A percentile compares a stretch with the other conserved stretches of the same genome.
Evolutionary conservation across 2,888 invertebrate species (phyloP).

Genomic region (Artemia sp.): DNA sequence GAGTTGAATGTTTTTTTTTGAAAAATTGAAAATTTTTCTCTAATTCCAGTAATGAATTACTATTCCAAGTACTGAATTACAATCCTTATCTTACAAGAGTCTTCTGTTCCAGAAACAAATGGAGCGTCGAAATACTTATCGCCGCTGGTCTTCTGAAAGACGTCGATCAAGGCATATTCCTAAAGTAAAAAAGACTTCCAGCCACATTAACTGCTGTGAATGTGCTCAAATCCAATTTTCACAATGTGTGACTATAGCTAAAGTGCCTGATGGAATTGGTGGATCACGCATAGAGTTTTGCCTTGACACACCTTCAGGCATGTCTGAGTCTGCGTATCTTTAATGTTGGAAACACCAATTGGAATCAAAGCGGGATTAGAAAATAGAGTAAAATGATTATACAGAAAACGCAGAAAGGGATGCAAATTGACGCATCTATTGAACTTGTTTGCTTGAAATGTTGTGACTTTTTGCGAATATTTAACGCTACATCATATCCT

Average conservation of each 20-base stretch:
- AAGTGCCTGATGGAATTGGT: constrained; percentile 18
- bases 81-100: too few species aligned
- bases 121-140: constrained; percentile 6
- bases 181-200: background rate
- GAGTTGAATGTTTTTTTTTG: too few species aligned
- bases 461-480: too few species aligned
- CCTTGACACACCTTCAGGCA: constrained; percentile 15
- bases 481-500: too few species aligned
- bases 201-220: constrained; percentile 20
- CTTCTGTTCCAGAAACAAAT: background rate
- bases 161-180: background rate
- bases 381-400: too few species aligned
- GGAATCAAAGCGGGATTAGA: too few species aligned
- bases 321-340: background rate
- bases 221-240: constrained; percentile 19
- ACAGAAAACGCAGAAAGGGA: too few species aligned
- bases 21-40: too few species aligned
- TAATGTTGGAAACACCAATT: background rate
- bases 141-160: constrained; percentile 8
- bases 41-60: too few species aligned
- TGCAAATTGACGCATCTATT: too few species aligned
- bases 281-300: constrained; percentile 15
- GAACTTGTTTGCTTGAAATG: too few species aligned
- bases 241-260: constrained; percentile 19
- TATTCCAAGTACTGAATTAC: too few species aligned